phyloP scores from a whole-genome alignment of 64 coral and sea anemone genomes.

The Catalaphyllia jardinei region DNA sequence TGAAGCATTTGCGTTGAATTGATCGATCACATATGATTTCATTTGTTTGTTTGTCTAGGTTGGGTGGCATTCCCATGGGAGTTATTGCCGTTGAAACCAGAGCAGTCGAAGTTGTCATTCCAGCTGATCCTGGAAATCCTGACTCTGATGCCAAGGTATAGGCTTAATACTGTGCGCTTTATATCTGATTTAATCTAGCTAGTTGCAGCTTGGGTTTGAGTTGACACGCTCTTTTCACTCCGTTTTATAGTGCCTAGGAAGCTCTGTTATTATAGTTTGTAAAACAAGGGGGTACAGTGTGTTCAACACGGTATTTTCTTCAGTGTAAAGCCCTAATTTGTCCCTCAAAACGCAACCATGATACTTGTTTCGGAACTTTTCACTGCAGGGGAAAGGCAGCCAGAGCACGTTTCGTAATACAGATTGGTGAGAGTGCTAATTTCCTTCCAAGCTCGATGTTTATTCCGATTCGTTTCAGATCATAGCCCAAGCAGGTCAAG shows the following conservation, averaged over 20 bases:
- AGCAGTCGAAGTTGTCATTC: slow-evolving; percentile 92
- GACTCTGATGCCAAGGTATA: slow-evolving; percentile 88
- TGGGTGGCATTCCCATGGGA: slow-evolving; percentile 96
- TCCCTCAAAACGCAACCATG: no score
- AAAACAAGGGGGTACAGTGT: no score
- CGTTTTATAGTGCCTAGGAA: no score
- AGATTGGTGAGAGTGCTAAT: neutral
- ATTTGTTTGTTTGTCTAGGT: slow-evolving; percentile 12
- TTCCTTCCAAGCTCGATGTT: neutral
- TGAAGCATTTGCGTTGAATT: neutral
- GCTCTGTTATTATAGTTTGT: no score
- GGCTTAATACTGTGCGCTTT: neutral
- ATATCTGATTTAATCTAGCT: no score
- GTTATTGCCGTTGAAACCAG: slow-evolving; percentile 96
- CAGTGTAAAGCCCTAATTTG: no score
- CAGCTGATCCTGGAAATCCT: slow-evolving; percentile 95
- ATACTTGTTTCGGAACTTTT: no score
- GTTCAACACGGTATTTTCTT: no score
- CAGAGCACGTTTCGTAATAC: no score
- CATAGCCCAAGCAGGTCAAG: slow-evolving; percentile 90
- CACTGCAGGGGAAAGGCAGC: no score
- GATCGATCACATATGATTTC: neutral
- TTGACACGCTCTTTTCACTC: no score
- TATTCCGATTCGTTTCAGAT: slow-evolving; percentile 40
- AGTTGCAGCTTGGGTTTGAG: no score